These are phyloP conservation scores for Argyrosomus regius DNA, from an alignment of 2,797 vertebrate species.

Conservation along the genomic window DNA sequence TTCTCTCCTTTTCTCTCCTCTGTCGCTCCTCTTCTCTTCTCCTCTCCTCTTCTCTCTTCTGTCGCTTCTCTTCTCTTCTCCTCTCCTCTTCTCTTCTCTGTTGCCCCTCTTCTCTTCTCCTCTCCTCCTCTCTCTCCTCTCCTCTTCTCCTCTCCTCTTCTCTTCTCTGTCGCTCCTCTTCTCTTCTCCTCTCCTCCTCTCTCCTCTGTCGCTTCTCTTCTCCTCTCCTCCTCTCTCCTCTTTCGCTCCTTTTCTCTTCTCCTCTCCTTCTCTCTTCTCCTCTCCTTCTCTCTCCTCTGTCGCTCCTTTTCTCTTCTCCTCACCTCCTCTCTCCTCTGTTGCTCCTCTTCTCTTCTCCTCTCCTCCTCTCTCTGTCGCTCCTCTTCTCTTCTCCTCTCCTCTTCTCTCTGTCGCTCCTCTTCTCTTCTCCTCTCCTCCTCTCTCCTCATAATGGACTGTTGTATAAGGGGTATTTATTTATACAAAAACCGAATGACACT, in stretches of 20 bases:
- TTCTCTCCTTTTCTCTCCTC: no score
- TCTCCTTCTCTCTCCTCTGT: not conserved
- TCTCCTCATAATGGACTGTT: no score
- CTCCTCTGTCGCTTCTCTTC: no score
- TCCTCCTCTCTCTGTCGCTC: no score
- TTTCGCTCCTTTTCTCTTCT: not conserved
- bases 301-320: not conserved
- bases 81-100: not conserved
- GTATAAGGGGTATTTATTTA: no score
- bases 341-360: not conserved
- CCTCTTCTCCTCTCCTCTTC: no score
- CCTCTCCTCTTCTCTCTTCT: not conserved
- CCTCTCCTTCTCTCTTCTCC: not conserved
- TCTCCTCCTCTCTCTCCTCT: no score
- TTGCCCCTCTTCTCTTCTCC: not conserved
- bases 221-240: no score
- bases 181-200: not conserved
- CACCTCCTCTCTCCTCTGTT: not conserved
- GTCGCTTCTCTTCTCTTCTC: not conserved
- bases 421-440: not conserved
- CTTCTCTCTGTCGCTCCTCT: not conserved
- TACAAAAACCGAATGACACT: no score
- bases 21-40: not conserved
- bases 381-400: accelerated
- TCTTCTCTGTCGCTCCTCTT: not conserved